Evolutionary conservation across 2,888 invertebrate genomes (phyloP).

Genomic region (Acanthosepion lycidas): DNA sequence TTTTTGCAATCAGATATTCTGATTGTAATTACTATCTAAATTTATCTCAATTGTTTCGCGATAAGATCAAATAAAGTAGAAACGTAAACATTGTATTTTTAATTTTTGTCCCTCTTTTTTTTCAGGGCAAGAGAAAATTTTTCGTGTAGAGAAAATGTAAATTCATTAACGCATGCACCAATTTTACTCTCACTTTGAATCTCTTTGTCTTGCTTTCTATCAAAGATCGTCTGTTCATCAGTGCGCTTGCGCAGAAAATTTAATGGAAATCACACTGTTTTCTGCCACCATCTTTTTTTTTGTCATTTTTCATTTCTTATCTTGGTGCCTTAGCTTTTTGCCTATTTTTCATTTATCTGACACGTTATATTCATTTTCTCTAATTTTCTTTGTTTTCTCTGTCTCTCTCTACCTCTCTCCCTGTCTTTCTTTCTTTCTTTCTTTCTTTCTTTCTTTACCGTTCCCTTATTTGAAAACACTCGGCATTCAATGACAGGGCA

Average conservation of each 20-base stretch:
- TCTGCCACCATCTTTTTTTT: background rate
- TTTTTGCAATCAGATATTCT: background rate
- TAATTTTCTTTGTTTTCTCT: background rate
- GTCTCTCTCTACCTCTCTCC: background rate
- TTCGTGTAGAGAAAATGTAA: background rate
- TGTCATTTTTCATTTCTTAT: background rate
- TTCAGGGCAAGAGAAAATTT: background rate
- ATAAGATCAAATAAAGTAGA: background rate
- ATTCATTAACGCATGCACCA: background rate
- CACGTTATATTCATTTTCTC: background rate
- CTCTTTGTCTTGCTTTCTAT: background rate
- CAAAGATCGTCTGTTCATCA: background rate
- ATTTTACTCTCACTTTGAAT: background rate
- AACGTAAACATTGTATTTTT: background rate
- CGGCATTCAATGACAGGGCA: no score
- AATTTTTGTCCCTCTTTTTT: background rate
- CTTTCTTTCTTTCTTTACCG: background rate
- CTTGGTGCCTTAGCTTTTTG: no score
- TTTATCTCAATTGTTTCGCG: conserved; percentile 18
- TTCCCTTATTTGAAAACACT: no score
- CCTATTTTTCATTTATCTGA: background rate
- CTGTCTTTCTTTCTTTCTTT: background rate
- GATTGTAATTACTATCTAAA: conserved; percentile 4
- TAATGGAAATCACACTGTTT: background rate
- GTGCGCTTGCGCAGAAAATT: background rate